Evolutionary conservation across 2,888 invertebrate species (phyloP), one percentile per base, ranked within the genome.

Genomic region (Polydrusus tereticollis): DNA sequence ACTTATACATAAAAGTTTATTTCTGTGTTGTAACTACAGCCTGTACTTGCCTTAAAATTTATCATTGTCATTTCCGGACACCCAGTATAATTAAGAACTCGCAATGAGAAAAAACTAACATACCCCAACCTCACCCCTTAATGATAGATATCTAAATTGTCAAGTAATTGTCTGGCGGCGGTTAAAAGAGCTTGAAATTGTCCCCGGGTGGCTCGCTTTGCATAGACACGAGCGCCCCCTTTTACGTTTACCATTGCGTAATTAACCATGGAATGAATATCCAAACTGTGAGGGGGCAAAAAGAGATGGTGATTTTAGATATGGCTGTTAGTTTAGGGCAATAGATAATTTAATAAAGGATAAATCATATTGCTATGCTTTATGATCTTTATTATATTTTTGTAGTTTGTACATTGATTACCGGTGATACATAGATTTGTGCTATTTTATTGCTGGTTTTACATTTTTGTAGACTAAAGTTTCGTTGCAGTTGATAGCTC

Each of bases 171-270:
- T 85, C 83, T 80, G 80, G 82, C 82, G 83, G 85, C 85, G 85
- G 82, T 85, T 86, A 86, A 85, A 85, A 85, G 85, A 83, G 85
- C 85, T 85, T 85, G 85, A 85, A 85, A 85, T 85, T 85, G 85
- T 84, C 83, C 83, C 82, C 79, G 78, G 81, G 78, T 81, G 82
- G 81, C 82, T 82, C 83, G 82, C 82, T 82, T 83, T 82, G 83
- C 81, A 80, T 79, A 77, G 50, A 26, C 38, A 69, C 68, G 62
- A 63, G 62, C 75, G 73, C 80, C 77, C 79, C 79, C 81, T 82
- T 79, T 79, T 77, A 77, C 77, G 78, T 74, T 78, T 75, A 77
- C 79, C 78, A 82, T 82, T 82, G 83, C 81, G 77, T 84, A 84
- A 84, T 84, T 84, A 83, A 84, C 83, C 84, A 82, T 83, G 84